phyloP scores from a whole-genome alignment of 2,888 invertebrate genomes.

The Aphidoletes aphidimyza region DNA sequence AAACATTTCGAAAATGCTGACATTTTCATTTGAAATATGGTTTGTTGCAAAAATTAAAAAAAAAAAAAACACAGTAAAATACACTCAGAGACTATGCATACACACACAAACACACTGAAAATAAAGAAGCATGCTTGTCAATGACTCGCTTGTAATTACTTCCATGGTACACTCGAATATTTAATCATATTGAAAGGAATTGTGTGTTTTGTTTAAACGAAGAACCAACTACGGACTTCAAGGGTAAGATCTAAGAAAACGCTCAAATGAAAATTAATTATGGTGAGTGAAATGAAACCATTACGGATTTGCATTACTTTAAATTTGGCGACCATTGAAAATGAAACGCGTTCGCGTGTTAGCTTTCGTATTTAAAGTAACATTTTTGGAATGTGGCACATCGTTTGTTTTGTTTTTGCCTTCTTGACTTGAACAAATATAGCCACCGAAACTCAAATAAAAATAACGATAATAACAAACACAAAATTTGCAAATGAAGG shows the following conservation, averaged over 20 bases:
- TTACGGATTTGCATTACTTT: slow-evolving; percentile 20
- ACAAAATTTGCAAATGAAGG: slow-evolving; percentile 17
- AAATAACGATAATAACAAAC: background rate
- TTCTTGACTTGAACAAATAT: background rate
- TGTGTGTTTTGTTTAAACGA: background rate
- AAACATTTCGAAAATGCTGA: slow-evolving; percentile 14
- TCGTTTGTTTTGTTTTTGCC: background rate
- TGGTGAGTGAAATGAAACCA: slow-evolving; percentile 17
- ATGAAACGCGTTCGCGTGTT: background rate
- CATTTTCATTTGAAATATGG: slow-evolving; percentile 6
- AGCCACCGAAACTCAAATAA: background rate
- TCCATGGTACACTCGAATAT: background rate
- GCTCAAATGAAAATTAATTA: slow-evolving; percentile 1
- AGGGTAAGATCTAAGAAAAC: background rate
- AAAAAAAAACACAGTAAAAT: too few relatives aligned
- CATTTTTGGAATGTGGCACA: too few relatives aligned
- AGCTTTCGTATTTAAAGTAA: too few relatives aligned
- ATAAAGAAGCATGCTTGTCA: background rate
- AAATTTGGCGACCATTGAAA: slow-evolving; percentile 9
- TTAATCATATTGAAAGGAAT: slow-evolving; percentile 38
- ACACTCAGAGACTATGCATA: too few relatives aligned
- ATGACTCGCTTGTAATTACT: background rate
- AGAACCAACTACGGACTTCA: too few relatives aligned
- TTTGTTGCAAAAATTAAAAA: background rate
- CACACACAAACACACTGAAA: background rate